Evolutionary conservation across 1,140 invertebrate species (phyloP), one percentile per base, ranked within the genome.

Genomic region (Zaprionus ornatus): DNA sequence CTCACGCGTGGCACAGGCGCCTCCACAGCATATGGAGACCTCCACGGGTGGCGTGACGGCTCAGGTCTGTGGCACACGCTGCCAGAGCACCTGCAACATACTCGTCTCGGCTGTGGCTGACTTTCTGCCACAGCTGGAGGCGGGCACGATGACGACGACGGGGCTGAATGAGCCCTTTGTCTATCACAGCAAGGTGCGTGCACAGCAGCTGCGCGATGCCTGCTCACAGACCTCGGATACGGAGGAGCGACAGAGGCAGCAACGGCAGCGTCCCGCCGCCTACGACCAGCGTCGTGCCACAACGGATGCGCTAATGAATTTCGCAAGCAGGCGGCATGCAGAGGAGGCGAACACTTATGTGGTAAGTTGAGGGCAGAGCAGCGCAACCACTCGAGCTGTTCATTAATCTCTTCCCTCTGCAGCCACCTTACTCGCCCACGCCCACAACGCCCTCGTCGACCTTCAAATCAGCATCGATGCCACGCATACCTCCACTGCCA

Each of bases 61-160:
- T 0, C 85, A 90, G 42, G 52, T 80, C 15, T 88, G 85, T 21
- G 91, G 90, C 77, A 83, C 93, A 25, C 92, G 92, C 62, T 96
- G 95, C 70, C 94, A 94, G 54, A 96, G 95, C 87, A 96, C 95
- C 0, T 96, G 95, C 79, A 96, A 94, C 79, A 96, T 96, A 42
- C 93, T 95, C 9, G 85, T 95, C n/a, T 94, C 94, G 0, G 92
- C 94, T 2, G 92, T 93, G 19, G 91, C 91, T 0, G 91, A 93
- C 60, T 91, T 92, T 63, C 42, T 92, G 59, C 84, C 90, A 4
- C 62, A 82, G 3, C 55, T 35, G 42, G 59, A 66, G 79, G 21
- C 32, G 27, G 32, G 27, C 6, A 29, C 6, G 69, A 2, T 17
- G 50, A 23, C 15, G 21, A 4, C 45, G 42, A 57, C 60, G 21